These are phyloP conservation scores for Cataglyphis livida DNA, from an alignment of 2,888 invertebrate species.

Conservation along the genomic window DNA sequence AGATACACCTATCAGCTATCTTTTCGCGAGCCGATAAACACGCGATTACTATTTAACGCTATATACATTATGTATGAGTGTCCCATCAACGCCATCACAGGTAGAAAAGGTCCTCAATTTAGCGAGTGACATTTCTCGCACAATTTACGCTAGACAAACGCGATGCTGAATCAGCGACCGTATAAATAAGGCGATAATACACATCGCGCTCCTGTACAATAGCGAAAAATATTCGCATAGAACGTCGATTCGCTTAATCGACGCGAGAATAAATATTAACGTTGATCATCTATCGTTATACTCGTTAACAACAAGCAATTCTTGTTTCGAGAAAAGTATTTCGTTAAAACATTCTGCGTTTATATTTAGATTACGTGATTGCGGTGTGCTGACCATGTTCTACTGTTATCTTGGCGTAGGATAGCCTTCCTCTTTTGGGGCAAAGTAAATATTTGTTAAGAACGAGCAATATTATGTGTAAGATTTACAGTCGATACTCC, in stretches of 20 bases:
- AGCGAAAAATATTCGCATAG: constrained; percentile 25
- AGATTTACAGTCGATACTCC: background rate
- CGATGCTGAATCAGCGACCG: constrained; percentile 17
- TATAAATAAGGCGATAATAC: constrained; percentile 22
- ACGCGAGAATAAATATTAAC: background rate
- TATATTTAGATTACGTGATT: background rate
- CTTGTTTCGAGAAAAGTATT: background rate
- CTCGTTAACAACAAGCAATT: background rate
- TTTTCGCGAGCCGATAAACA: background rate
- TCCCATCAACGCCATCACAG: background rate
- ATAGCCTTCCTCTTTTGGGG: background rate
- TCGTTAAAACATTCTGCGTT: background rate
- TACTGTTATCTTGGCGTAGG: background rate
- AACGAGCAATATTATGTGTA: background rate
- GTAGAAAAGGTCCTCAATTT: constrained; percentile 17
- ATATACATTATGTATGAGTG: background rate
- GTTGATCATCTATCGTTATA: background rate
- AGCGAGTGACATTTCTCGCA: constrained; percentile 3
- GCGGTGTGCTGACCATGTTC: no score
- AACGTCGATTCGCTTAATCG: constrained; percentile 13
- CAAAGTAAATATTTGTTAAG: background rate
- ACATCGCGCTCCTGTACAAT: background rate
- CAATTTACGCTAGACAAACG: constrained; percentile 33
- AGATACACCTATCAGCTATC: background rate
- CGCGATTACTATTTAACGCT: constrained; percentile 2